These are phyloP conservation scores for Pelvicachromis taeniatus DNA, from an alignment of 2,113 vertebrate genomes.

Conservation along the genomic window DNA sequence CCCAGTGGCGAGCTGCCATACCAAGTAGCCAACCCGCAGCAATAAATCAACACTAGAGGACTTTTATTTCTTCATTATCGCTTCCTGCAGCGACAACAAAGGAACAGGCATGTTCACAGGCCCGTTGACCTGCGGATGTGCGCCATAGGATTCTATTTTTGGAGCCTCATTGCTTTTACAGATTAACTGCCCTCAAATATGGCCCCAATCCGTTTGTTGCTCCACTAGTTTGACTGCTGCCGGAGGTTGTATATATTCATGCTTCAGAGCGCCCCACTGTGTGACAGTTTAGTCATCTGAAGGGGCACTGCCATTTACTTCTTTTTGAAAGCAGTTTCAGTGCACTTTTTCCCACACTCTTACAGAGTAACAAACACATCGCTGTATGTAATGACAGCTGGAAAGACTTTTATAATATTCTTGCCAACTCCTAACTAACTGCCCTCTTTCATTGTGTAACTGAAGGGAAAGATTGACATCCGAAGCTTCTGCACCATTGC, in stretches of 20 bases:
- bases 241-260: conserved; percentile 18
- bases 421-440: background rate
- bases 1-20: conserved; percentile 12
- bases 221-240: conserved; percentile 42
- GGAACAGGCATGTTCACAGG: conserved; percentile 6
- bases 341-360: background rate
- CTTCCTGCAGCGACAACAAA: conserved; percentile 24
- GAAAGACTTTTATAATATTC: background rate
- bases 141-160: conserved; percentile 53
- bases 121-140: conserved; percentile 28
- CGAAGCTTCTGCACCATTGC: background rate
- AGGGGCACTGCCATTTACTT: background rate
- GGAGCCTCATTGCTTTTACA: conserved; percentile 53
- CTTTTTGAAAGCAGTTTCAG: background rate
- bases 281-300: conserved; percentile 5
- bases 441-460: background rate
- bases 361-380: background rate
- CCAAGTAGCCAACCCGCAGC: background rate
- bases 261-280: conserved; percentile 1
- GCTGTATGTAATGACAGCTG: background rate
- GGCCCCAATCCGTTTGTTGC: conserved; percentile 44
- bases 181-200: conserved; percentile 57
- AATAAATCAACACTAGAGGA: conserved; percentile 53
- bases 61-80: conserved; percentile 54
- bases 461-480: background rate